phyloP scores from a whole-genome alignment of 1,140 invertebrate species.

The Hycleus cichorii region DNA sequence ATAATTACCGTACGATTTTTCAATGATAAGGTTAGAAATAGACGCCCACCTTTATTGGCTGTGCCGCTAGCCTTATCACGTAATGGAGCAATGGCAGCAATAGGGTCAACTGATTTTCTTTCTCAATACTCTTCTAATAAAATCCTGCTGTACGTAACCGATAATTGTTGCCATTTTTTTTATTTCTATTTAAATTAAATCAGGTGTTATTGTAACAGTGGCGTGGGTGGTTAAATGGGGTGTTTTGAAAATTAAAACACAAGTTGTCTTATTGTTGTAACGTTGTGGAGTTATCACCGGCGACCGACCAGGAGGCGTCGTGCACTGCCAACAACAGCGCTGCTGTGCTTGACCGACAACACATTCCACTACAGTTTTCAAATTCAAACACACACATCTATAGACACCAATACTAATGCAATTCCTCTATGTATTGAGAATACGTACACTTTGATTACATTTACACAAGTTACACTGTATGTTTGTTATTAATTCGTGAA shows the following conservation, averaged over 20 bases:
- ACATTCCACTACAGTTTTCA: constrained; percentile 34
- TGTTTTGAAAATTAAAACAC: no score
- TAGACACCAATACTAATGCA: constrained; percentile 6
- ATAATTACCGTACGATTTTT: not conserved
- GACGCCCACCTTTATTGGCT: constrained; percentile 41
- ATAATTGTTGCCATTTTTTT: constrained; percentile 45
- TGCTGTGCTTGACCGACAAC: constrained; percentile 32
- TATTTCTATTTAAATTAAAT: no score
- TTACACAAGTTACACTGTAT: no score
- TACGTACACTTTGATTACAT: no score
- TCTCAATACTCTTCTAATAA: constrained; percentile 41
- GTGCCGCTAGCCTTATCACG: constrained; percentile 37
- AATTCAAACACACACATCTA: constrained; percentile 19
- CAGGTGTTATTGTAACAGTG: no score
- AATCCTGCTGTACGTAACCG: constrained; percentile 42
- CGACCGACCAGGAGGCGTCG: constrained; percentile 20
- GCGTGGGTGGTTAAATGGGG: no score
- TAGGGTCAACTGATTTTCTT: constrained; percentile 49
- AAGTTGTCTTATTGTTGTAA: no score
- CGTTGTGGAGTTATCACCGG: no score
- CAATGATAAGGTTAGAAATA: not conserved
- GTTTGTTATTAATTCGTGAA: no score
- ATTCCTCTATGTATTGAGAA: no score
- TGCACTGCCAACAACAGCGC: constrained; percentile 37
- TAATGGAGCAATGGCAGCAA: constrained; percentile 34